These are phyloP conservation scores for Dasysyrphus tricinctus DNA, from an alignment of 2,888 invertebrate species.

Conservation along the genomic window DNA sequence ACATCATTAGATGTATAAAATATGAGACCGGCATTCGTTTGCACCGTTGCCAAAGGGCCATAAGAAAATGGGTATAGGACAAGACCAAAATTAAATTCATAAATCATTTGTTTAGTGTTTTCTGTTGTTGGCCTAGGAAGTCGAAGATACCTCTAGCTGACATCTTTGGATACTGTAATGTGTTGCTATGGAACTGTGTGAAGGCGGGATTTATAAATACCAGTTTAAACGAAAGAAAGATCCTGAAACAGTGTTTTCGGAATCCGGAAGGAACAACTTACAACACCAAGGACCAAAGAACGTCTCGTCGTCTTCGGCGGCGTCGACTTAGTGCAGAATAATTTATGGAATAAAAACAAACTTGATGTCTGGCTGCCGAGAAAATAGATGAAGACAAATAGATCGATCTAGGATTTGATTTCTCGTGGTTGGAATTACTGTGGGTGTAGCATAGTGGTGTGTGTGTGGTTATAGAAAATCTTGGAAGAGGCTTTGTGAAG, in stretches of 20 bases:
- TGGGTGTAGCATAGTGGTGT: not conserved
- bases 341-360: conserved; percentile 65
- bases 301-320: not conserved
- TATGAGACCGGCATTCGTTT: conserved; percentile 54
- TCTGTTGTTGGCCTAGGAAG: conserved; percentile 68
- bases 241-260: conserved; percentile 41
- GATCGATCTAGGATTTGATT: conserved; percentile 55
- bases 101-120: conserved; percentile 71
- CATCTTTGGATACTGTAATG: conserved; percentile 22
- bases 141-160: conserved; percentile 51
- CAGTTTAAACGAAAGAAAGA: conserved; percentile 22
- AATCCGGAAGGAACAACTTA: conserved; percentile 55
- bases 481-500: conserved; percentile 25
- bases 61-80: conserved; percentile 23
- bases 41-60: not conserved
- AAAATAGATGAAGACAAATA: conserved; percentile 72
- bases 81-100: conserved; percentile 71
- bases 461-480: not conserved
- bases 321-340: conserved; percentile 62
- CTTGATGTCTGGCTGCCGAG: conserved; percentile 62
- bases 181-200: not conserved
- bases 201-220: conserved; percentile 10
- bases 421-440: conserved; percentile 13
- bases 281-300: conserved; percentile 20
- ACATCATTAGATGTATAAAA: conserved; percentile 73